Conservation (phyloP, 2,888 invertebrate genomes). For the Chrysodeixis includens region DNA sequence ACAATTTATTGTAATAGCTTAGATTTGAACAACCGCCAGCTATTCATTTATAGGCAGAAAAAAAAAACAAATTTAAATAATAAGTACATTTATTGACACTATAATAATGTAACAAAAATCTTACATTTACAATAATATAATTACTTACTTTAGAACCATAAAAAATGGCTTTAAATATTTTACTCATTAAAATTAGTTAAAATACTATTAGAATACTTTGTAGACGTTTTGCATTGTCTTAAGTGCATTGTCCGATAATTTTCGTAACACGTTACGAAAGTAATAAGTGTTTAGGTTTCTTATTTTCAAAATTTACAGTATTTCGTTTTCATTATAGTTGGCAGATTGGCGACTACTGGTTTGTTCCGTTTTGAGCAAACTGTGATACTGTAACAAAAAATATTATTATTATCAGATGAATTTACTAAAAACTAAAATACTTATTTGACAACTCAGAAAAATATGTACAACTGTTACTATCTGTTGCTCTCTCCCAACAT, state of each 20-base stretch:
- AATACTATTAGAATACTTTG: conserved; percentile 72
- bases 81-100: conserved; percentile 32
- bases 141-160: conserved; percentile 20
- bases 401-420: background rate
- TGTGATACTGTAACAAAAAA: conserved; percentile 89
- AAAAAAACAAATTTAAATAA: background rate
- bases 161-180: conserved; percentile 8
- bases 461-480: too few relatives aligned
- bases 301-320: conserved; percentile 76
- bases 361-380: conserved; percentile 91
- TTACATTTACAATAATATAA: conserved; percentile 11
- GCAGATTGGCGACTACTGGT: conserved; percentile 91
- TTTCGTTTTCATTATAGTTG: conserved; percentile 84
- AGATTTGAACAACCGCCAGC: too few relatives aligned
- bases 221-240: conserved; percentile 65
- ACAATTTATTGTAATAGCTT: too few relatives aligned
- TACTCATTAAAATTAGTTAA: conserved; percentile 48
- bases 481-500: too few relatives aligned
- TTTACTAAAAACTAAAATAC: background rate
- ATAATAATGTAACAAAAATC: conserved; percentile 26
- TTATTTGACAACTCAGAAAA: too few relatives aligned
- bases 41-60: too few relatives aligned
- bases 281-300: background rate
- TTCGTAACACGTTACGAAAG: background rate
- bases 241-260: conserved; percentile 50